A percentile compares a stretch with the other conserved stretches of the same genome.
phyloP scores from a whole-genome alignment of 2,888 invertebrate species.

The Melanostoma scalare region DNA sequence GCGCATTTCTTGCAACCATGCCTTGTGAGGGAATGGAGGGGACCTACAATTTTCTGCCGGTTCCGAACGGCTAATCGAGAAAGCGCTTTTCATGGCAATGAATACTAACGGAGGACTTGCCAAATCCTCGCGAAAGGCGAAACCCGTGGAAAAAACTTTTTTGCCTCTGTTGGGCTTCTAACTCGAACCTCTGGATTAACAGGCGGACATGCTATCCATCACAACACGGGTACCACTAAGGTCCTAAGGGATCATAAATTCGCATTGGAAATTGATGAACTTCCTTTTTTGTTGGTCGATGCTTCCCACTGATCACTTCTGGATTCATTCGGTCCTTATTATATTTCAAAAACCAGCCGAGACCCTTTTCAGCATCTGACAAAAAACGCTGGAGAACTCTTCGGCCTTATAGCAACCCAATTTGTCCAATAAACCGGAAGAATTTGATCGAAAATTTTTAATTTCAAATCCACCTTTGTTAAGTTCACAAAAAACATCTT shows the following conservation, averaged over 20 bases:
- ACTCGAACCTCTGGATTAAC: too few species aligned
- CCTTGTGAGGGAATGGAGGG: too few species aligned
- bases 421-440: background rate
- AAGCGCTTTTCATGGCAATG: too few species aligned
- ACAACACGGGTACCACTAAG: too few species aligned
- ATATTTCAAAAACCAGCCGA: constrained; percentile 68
- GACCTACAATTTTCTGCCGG: too few species aligned
- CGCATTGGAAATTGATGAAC: constrained; percentile 74
- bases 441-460: constrained; percentile 21
- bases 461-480: constrained; percentile 21
- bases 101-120: too few species aligned
- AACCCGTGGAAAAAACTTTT: too few species aligned
- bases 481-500: constrained; percentile 9
- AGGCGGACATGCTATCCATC: too few species aligned
- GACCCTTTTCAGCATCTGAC: constrained; percentile 41
- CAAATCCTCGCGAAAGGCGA: too few species aligned
- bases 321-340: constrained; percentile 30
- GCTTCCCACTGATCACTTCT: constrained; percentile 38
- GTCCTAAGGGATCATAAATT: constrained; percentile 69
- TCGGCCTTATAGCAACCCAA: background rate
- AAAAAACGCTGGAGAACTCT: background rate
- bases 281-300: constrained; percentile 73
- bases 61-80: too few species aligned
- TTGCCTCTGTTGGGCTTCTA: too few species aligned
- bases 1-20: too few species aligned